These are phyloP conservation scores for Eucera pruinosa DNA, from an alignment of 2,888 invertebrate genomes.

Conservation along the genomic window DNA sequence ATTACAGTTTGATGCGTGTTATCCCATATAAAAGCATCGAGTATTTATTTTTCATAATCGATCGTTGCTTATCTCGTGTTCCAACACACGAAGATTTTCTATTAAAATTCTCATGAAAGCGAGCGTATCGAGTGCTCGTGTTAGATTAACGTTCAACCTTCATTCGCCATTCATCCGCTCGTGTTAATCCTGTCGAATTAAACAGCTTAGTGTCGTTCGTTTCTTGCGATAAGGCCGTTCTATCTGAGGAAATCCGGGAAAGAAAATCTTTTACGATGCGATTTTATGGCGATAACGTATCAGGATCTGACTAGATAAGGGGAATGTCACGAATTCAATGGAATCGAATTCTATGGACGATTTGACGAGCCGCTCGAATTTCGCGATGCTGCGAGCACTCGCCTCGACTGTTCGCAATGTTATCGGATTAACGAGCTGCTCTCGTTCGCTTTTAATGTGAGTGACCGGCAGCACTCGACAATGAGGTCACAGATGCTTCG, in stretches of 20 bases:
- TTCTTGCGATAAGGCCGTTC: neutral
- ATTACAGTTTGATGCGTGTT: too few relatives aligned
- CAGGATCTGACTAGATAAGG: conserved; percentile 22
- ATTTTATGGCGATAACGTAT: conserved; percentile 41
- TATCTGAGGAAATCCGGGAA: conserved; percentile 5
- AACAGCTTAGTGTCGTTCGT: neutral
- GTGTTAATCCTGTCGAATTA: neutral
- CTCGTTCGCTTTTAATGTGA: conserved; percentile 61
- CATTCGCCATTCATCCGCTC: neutral
- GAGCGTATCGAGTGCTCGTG: neutral
- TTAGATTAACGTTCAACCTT: neutral
- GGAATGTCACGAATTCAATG: neutral
- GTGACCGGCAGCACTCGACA: conserved; percentile 59
- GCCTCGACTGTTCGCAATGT: conserved; percentile 31
- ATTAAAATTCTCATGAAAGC: neutral
- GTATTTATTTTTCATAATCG: neutral
- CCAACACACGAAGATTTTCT: neutral
- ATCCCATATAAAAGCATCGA: neutral
- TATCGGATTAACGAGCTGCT: conserved; percentile 58
- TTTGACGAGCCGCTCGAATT: conserved; percentile 12
- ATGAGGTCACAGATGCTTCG: conserved; percentile 60
- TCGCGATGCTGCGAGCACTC: conserved; percentile 24
- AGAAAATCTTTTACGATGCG: conserved; percentile 3
- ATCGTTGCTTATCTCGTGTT: neutral
- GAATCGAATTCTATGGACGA: neutral